A percentile compares a stretch with the other conserved stretches of the same genome.
Conservation (phyloP, 2,797 vertebrate genomes). For the Pseudochaenichthys georgianus region DNA sequence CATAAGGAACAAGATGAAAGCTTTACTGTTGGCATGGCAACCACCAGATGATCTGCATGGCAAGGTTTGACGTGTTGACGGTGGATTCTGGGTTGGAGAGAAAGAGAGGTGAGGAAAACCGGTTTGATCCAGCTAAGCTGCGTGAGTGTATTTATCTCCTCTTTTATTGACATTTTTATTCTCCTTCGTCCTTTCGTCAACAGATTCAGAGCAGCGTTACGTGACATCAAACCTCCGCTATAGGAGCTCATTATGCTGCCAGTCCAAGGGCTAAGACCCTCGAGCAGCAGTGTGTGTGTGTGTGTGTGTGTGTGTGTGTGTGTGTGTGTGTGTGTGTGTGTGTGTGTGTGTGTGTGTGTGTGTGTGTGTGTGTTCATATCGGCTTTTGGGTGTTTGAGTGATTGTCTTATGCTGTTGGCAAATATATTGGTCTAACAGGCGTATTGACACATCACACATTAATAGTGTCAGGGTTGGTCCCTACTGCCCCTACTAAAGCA, state of each 20-base stretch:
- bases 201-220: conserved; percentile 21
- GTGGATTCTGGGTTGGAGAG: conserved; percentile 51
- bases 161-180: conserved; percentile 42
- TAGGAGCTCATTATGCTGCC: conserved; percentile 16
- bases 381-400: conserved; percentile 9
- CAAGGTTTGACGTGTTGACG: conserved; percentile 49
- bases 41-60: conserved; percentile 54
- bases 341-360: neutral
- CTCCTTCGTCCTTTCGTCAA: conserved; percentile 11
- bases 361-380: neutral
- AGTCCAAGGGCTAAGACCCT: conserved; percentile 10
- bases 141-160: conserved; percentile 42
- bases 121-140: conserved; percentile 59
- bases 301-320: neutral
- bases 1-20: conserved; percentile 61
- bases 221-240: conserved; percentile 4
- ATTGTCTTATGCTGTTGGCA: conserved; percentile 15
- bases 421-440: conserved; percentile 7
- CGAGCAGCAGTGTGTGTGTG: neutral
- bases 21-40: conserved; percentile 75
- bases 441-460: conserved; percentile 38
- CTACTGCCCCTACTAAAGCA: neutral
- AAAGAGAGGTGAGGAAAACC: conserved; percentile 49
- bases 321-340: neutral
- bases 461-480: conserved; percentile 21